These are phyloP conservation scores for Cacoxenus indagator DNA, from an alignment of 2,888 invertebrate genomes.

Conservation along the genomic window DNA sequence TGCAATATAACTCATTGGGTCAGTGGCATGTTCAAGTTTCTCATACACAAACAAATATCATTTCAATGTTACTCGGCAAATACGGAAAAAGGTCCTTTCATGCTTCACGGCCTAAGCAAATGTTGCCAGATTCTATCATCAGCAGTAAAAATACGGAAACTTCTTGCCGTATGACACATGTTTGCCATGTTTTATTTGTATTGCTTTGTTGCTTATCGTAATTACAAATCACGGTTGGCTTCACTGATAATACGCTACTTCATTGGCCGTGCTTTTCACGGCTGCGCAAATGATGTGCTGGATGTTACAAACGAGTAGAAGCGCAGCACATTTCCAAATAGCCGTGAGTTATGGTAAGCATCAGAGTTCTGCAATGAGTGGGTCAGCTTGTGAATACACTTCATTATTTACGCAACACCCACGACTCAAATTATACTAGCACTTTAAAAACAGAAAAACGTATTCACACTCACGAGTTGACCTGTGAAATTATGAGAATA, in stretches of 20 bases:
- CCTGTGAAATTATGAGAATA: no score
- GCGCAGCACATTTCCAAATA: no score
- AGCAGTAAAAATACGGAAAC: not conserved
- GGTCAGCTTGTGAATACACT: no score
- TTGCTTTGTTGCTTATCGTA: not conserved
- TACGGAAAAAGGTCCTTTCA: not conserved
- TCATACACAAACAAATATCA: not conserved
- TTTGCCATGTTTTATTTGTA: constrained; percentile 6
- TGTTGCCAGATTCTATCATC: not conserved
- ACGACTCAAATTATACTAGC: no score
- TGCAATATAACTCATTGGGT: not conserved
- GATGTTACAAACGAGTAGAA: no score
- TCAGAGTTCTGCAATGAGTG: no score
- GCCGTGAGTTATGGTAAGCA: no score
- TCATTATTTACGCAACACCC: no score
- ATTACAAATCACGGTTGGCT: constrained; percentile 12
- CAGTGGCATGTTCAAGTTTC: constrained; percentile 3
- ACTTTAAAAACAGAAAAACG: no score
- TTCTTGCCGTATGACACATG: not conserved
- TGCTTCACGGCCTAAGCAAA: not conserved
- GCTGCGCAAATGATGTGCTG: constrained; percentile 10
- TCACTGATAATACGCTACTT: not conserved
- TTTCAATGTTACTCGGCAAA: constrained; percentile 9
- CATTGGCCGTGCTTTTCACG: not conserved
- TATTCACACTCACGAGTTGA: no score